Evolutionary conservation across 1,140 invertebrate genomes (phyloP).

Genomic region (Zelostemma sp.): DNA sequence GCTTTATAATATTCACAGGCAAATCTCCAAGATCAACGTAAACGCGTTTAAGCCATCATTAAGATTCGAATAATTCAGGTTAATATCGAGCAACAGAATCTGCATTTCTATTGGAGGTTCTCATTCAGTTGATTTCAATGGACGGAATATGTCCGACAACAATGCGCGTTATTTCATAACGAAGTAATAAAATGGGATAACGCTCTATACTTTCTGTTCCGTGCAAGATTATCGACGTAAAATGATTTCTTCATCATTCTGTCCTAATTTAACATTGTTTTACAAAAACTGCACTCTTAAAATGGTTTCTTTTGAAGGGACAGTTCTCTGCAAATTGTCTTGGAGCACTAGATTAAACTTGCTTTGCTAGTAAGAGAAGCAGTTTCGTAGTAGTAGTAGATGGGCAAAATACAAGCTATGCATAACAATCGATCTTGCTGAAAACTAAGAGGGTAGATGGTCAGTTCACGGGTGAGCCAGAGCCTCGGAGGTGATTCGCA

Average conservation of each 20-base stretch:
- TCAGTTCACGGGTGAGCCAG: slow-evolving; percentile 56
- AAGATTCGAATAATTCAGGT: slow-evolving; percentile 72
- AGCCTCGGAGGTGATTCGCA: slow-evolving; percentile 50
- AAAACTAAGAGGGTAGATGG: slow-evolving; percentile 67
- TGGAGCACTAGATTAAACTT: slow-evolving; percentile 45
- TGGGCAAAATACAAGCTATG: slow-evolving; percentile 71
- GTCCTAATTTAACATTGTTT: background rate
- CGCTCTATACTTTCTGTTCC: background rate
- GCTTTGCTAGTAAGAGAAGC: slow-evolving; percentile 48
- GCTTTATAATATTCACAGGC: slow-evolving; percentile 66
- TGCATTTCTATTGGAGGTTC: slow-evolving; percentile 69
- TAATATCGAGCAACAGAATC: slow-evolving; percentile 69
- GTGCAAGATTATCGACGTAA: no score
- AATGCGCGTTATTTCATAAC: slow-evolving; percentile 38
- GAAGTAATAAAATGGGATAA: no score
- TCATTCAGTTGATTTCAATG: slow-evolving; percentile 41
- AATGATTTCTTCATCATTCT: no score
- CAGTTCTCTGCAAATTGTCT: slow-evolving; percentile 45
- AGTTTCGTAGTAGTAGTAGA: slow-evolving; percentile 46
- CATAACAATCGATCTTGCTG: slow-evolving; percentile 71
- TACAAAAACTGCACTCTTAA: slow-evolving; percentile 17
- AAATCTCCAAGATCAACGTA: slow-evolving; percentile 69
- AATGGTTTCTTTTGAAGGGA: slow-evolving; percentile 41
- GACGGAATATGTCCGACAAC: slow-evolving; percentile 52
- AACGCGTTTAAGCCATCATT: slow-evolving; percentile 69